Evolutionary conservation across 2,113 vertebrate genomes (phyloP), one percentile per base, ranked within the genome.

Genomic region (Orycteropus afer): DNA sequence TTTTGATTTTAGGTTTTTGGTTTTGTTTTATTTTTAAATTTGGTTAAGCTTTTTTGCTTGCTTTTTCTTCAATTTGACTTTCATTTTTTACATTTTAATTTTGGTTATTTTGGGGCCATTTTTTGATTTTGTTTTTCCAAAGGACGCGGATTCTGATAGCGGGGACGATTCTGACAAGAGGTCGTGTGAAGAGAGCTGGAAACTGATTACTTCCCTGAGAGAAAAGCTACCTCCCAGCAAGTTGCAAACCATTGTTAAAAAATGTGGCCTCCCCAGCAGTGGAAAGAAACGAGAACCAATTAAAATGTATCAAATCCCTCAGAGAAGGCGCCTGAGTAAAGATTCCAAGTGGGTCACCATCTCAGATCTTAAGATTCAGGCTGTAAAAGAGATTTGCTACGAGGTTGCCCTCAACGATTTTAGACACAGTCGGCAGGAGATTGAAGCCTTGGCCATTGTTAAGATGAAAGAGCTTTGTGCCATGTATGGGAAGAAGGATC

Each of bases 91-190:
- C 97, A 98, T 98, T 98, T 98, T 98, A 99, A 99, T 99, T 99
- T 99, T 98, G 98, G 98, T 99, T 99, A 98, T 99, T 99, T 99
- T 98, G 99, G 98, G 99, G 99, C 99, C 98, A 99, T 99, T 99
- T 98, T 99, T 99, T 99, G 98, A 98, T 99, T 99, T 99, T 99
- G 99, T 99, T 99, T 99, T 98, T 98, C 97, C 98, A 98, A 99
- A 99, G 99, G 99, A 99, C 97, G 99, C 99, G 98, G 99, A 99
- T 98, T 99, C 99, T 99, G 99, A 99, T 99, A 99, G 99, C 99
- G 99, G 99, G 96, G 99, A 99, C 99, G 99, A 99, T 99, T 99
- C 99, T 98, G 99, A 99, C 99, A 99, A 99, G 99, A 99, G 99
- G 97, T 99, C 99, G 97, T 99, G 99, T 94, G 99, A 99, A 97